These are phyloP conservation scores for Muscina levida DNA, from an alignment of 2,888 invertebrate genomes.

Conservation along the genomic window DNA sequence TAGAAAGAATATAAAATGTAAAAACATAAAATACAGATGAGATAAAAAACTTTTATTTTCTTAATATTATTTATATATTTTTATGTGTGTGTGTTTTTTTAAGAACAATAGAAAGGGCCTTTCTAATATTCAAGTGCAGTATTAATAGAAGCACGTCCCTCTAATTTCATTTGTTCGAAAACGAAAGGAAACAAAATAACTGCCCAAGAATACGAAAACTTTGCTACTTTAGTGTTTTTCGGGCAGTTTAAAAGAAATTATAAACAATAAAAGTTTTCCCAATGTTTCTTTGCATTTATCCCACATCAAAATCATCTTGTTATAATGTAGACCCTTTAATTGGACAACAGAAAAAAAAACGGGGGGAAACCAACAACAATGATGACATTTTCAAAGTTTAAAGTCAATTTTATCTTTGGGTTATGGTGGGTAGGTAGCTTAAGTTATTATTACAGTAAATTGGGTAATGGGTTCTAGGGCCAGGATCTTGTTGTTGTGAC, in stretches of 20 bases:
- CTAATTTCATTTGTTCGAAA: slow-evolving; percentile 29
- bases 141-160: slow-evolving; percentile 36
- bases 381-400: slow-evolving; percentile 29
- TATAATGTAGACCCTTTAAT: slow-evolving; percentile 9
- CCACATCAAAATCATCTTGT: slow-evolving; percentile 13
- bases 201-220: slow-evolving; percentile 6
- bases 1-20: slow-evolving; percentile 31
- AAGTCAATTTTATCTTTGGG: slow-evolving; percentile 32
- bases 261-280: slow-evolving; percentile 31
- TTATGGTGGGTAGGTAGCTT: slow-evolving; percentile 6
- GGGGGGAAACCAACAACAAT: not conserved
- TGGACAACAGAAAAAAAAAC: not conserved
- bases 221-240: slow-evolving; percentile 29
- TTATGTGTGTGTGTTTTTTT: not conserved
- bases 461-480: slow-evolving; percentile 7
- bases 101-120: slow-evolving; percentile 13
- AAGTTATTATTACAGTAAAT: slow-evolving; percentile 34
- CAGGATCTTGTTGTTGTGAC: not conserved
- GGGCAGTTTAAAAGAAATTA: slow-evolving; percentile 40
- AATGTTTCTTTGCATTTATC: not conserved
- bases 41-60: slow-evolving; percentile 12
- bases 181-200: slow-evolving; percentile 6
- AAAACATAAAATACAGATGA: slow-evolving; percentile 11
- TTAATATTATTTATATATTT: slow-evolving; percentile 16
- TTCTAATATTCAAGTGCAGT: not conserved